Base-by-base conservation (phyloP, 1,140 invertebrate genomes). In the Tetramorium parvispinum region DNA sequence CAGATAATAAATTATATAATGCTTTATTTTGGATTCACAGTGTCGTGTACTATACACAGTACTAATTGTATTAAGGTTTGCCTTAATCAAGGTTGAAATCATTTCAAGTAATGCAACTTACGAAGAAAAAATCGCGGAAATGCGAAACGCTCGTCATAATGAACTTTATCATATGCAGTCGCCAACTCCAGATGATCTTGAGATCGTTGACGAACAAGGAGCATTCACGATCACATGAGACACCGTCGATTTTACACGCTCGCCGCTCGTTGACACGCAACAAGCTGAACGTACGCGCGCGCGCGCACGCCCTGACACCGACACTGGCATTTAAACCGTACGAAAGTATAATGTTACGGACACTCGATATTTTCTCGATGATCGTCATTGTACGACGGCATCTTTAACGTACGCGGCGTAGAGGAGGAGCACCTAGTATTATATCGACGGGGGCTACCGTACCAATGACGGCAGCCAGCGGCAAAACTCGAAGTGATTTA, bases 281-380 rank as follows among this genome's bases (percentile, higher is more conserved):
- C 55, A 77, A 55, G 87, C 73, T 55, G 85, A 55, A 75, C 55
- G 55, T 27, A 65, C 27, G 63, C 75, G 68, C 46, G 68, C 46
- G 46, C 55, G 51, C 61, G n/a, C 51, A 24, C 76, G 73, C 37
- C 57, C 61, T 65, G 75, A 65, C 66, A 85, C 46, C 78, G 53
- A 70, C 46, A 81, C 88, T 88, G 91, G 91, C 92, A 93, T 94
- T 94, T 94, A 94, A 94, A 92, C 89, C 91, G 79, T 87, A 89
- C 83, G 77, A 94, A 94, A 94, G 94, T 94, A 94, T 95, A 94
- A 86, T 92, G 93, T 95, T 95, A 94, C 94, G 88, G 93, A 94
- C 92, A 95, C 92, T 93, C 91, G 94, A 95, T 95, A 95, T 94
- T 94, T 94, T 94, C 91, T 91, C 93, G 91, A 93, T 94, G 94